These are phyloP conservation scores for Geothlypis trichas DNA, from an alignment of 2,113 vertebrate genomes.

Conservation along the genomic window DNA sequence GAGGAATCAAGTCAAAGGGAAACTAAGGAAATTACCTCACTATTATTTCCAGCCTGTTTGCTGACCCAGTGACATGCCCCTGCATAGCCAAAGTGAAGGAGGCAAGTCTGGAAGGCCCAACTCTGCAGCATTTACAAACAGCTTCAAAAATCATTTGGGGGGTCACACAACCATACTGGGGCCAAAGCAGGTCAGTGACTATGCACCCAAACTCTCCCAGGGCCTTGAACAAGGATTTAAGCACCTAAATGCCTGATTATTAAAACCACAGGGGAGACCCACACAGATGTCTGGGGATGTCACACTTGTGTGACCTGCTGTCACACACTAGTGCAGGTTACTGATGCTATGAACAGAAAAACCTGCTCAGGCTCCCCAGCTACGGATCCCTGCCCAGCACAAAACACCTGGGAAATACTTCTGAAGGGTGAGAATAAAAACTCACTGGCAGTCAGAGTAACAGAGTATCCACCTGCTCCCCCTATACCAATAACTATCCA, in stretches of 20 bases:
- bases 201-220: neutral
- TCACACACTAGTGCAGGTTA: neutral
- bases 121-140: neutral
- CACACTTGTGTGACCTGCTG: neutral
- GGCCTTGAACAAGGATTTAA: neutral
- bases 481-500: accelerated
- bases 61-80: neutral
- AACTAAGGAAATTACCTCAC: neutral
- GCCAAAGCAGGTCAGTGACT: accelerated
- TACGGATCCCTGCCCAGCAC: neutral
- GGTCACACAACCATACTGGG: neutral
- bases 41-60: neutral
- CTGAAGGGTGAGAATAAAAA: neutral
- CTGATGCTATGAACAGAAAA: neutral
- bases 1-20: neutral
- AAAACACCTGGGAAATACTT: neutral
- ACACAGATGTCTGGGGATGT: accelerated
- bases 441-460: neutral
- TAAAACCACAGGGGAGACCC: neutral
- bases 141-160: neutral
- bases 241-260: neutral
- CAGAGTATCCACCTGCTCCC: accelerated
- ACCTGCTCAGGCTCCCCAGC: neutral
- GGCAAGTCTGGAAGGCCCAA: neutral
- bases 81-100: neutral